Evolutionary conservation across 2,888 invertebrate genomes (phyloP), one percentile per base, ranked within the genome.

Genomic region (Rosalia funebris): DNA sequence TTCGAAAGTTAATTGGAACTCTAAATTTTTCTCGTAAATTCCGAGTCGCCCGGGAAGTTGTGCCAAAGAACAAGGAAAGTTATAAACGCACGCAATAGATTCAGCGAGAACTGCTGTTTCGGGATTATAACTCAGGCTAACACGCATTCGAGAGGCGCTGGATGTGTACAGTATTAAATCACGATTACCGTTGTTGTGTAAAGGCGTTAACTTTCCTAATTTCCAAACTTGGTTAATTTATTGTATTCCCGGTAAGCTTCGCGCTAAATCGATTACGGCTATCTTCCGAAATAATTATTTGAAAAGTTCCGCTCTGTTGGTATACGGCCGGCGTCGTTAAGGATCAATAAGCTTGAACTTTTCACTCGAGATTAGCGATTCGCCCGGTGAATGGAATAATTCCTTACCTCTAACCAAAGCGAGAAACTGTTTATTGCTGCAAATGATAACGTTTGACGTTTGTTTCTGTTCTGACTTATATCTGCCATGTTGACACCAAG

Each of bases 201-300:
- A 58, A 58, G 62, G 62, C 62, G 62, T 50, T 62, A 62, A 62
- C 54, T 62, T 62, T 62, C 62, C 62, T 62, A 62, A 62, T 62
- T 62, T 55, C 53, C 46, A 54, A 62, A 62, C 57, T 62, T 62
- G 39, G 57, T 55, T 62, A 62, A 62, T 62, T 62, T 62, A 62
- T 62, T 58, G 58, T 62, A 62, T 62, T 62, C 54, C 62, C 62
- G 54, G 57, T 48, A 45, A 50, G 44, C 31, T 58, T 42, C 47
- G 36, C 52, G 62, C 48, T 62, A 58, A 62, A 62, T 62, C 62
- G 62, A 62, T 58, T 58, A 62, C 34, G 45, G 45, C 47, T 47
- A 17, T 54, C 57, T 57, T 54, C 55, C 57, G 25, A 5, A 50
- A 62, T 58, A 50, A 62, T 55, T 50, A 45, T 55, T 50, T 55